These are phyloP conservation scores for Tribolium castaneum DNA, from an alignment of 1,140 invertebrate species.

Conservation along the genomic window DNA sequence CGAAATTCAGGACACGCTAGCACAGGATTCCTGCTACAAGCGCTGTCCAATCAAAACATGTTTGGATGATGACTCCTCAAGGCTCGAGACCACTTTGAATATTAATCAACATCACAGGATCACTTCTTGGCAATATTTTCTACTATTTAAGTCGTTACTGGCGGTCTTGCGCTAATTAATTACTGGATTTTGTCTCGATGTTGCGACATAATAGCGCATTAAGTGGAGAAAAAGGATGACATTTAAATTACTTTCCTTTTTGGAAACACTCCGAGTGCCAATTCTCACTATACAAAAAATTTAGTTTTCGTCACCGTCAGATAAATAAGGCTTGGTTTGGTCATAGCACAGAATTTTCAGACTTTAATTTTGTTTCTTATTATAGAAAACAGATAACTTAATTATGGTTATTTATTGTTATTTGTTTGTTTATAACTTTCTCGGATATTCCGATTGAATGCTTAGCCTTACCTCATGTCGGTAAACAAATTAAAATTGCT, in stretches of 20 bases:
- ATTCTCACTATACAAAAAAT: no score
- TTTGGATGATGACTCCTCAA: slow-evolving; percentile 11
- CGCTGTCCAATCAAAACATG: slow-evolving; percentile 38
- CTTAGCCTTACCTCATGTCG: no score
- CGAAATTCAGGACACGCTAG: slow-evolving; percentile 38
- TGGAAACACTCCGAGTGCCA: not conserved
- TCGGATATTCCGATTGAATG: no score
- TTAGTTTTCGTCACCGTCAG: no score
- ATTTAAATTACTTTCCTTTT: not conserved
- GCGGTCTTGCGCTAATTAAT: not conserved
- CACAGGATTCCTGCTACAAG: not conserved
- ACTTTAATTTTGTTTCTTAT: no score
- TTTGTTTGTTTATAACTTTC: no score
- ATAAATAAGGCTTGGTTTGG: no score
- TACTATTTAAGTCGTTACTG: not conserved
- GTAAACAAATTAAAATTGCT: no score
- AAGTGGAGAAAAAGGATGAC: not conserved
- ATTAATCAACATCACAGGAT: slow-evolving; percentile 32
- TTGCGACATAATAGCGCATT: not conserved
- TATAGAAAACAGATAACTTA: no score
- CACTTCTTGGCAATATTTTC: not conserved
- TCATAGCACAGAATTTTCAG: no score
- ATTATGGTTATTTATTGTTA: no score
- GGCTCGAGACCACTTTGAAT: slow-evolving; percentile 15
- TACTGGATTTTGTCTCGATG: not conserved